Percentiles rank a stretch among this genome's conserved stretches.
Conservation (phyloP, 2,797 vertebrate species). For the Schizopygopsis malacanthus region DNA sequence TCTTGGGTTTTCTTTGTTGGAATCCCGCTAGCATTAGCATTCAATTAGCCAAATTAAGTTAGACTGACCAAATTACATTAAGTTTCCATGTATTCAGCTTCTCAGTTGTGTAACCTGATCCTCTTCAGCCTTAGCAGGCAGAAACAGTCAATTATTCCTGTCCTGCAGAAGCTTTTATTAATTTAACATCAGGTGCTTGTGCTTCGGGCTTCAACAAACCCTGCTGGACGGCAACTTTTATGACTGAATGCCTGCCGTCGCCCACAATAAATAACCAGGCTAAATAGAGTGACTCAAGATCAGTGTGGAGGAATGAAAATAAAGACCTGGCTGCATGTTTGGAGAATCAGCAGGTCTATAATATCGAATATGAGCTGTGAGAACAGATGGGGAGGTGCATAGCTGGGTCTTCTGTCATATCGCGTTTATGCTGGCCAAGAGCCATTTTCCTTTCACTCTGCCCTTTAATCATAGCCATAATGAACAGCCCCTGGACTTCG, state of each 20-base stretch:
- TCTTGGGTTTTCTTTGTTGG: neutral
- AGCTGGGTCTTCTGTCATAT: conserved; percentile 67
- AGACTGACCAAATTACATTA: conserved; percentile 12
- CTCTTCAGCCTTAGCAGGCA: neutral
- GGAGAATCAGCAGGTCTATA: neutral
- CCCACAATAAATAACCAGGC: conserved; percentile 23
- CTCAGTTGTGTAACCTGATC: conserved; percentile 7
- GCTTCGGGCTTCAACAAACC: conserved; percentile 30
- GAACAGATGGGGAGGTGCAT: conserved; percentile 71
- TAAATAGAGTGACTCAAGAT: conserved; percentile 29
- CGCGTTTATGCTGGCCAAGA: conserved; percentile 72
- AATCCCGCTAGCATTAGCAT: neutral
- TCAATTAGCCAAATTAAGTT: conserved; percentile 18
- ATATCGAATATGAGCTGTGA: conserved; percentile 50
- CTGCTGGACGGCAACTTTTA: neutral
- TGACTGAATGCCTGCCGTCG: conserved; percentile 4
- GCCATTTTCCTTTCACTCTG: conserved; percentile 78
- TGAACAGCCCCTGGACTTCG: conserved; percentile 72
- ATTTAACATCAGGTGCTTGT: conserved; percentile 37
- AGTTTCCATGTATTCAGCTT: neutral
- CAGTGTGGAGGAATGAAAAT: conserved; percentile 8
- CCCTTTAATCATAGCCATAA: conserved; percentile 77
- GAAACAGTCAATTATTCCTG: neutral
- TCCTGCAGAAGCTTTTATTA: conserved; percentile 9
- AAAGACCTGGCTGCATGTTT: neutral